Conservation (phyloP, 2,113 vertebrate species). For the Ceyx cyanopectus region DNA sequence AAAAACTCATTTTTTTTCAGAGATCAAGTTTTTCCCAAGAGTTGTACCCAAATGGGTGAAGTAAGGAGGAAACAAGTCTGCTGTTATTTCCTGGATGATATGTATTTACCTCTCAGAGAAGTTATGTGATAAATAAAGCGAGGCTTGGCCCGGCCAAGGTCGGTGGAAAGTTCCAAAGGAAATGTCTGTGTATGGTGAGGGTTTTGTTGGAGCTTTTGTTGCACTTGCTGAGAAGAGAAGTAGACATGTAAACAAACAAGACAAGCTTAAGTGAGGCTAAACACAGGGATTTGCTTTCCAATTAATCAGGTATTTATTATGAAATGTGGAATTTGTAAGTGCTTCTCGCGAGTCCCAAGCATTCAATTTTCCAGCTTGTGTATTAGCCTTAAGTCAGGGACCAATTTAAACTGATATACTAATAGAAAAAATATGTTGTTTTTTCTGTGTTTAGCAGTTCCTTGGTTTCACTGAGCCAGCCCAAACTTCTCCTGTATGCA, state of each 20-base stretch:
- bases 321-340: not conserved
- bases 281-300: conserved; percentile 48
- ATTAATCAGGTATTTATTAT: conserved; percentile 43
- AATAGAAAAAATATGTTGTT: not conserved
- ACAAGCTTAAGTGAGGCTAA: conserved; percentile 46
- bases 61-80: not conserved
- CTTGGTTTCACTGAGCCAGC: not conserved
- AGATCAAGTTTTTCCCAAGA: not conserved
- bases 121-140: conserved; percentile 23
- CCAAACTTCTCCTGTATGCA: not conserved
- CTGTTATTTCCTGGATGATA: conserved; percentile 24
- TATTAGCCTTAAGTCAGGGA: not conserved
- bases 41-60: not conserved
- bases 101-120: conserved; percentile 10
- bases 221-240: conserved; percentile 49
- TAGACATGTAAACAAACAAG: conserved; percentile 41
- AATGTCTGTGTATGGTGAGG: not conserved
- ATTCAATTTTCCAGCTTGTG: not conserved
- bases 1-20: not conserved
- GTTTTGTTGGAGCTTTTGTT: conserved; percentile 46
- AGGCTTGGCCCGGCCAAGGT: not conserved
- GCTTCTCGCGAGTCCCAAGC: not conserved
- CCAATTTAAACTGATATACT: not conserved
- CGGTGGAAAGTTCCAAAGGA: conserved; percentile 55
- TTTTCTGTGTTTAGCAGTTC: not conserved